Evolutionary conservation across 2,113 vertebrate species (phyloP).

Genomic region (Ophiodon elongatus): DNA sequence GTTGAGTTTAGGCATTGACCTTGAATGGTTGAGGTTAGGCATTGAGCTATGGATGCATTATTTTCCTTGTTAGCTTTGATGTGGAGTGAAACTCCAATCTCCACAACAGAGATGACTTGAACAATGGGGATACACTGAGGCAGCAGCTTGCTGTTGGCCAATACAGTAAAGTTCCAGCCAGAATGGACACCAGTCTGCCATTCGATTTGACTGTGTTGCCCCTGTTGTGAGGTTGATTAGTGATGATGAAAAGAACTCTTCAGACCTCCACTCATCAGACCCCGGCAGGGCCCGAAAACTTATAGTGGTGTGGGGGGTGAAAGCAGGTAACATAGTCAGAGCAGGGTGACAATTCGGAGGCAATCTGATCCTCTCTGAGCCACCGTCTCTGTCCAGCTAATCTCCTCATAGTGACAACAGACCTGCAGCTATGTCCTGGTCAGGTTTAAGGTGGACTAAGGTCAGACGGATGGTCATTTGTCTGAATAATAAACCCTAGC

Average conservation of each 20-base stretch:
- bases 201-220: slow-evolving; percentile 23
- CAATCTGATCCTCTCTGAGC: slow-evolving; percentile 49
- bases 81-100: neutral
- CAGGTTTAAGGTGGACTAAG: slow-evolving; percentile 14
- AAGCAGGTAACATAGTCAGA: slow-evolving; percentile 51
- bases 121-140: neutral
- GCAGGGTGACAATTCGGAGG: slow-evolving; percentile 36
- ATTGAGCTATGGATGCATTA: neutral
- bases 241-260: slow-evolving; percentile 41
- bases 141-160: fast-evolving
- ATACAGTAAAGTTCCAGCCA: neutral
- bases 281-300: slow-evolving; percentile 14
- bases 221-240: slow-evolving; percentile 35
- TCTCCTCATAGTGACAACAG: slow-evolving; percentile 33
- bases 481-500: neutral
- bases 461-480: slow-evolving; percentile 5
- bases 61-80: slow-evolving; percentile 9
- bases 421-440: slow-evolving; percentile 1
- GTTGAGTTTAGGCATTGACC: too few relatives aligned
- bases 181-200: slow-evolving; percentile 23
- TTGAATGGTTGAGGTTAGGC: neutral
- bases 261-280: slow-evolving; percentile 15
- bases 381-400: slow-evolving; percentile 8
- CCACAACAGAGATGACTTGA: neutral
- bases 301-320: slow-evolving; percentile 50